These are phyloP conservation scores for Clarias pachynema DNA, from an alignment of 2,797 vertebrate species.

Conservation along the genomic window DNA sequence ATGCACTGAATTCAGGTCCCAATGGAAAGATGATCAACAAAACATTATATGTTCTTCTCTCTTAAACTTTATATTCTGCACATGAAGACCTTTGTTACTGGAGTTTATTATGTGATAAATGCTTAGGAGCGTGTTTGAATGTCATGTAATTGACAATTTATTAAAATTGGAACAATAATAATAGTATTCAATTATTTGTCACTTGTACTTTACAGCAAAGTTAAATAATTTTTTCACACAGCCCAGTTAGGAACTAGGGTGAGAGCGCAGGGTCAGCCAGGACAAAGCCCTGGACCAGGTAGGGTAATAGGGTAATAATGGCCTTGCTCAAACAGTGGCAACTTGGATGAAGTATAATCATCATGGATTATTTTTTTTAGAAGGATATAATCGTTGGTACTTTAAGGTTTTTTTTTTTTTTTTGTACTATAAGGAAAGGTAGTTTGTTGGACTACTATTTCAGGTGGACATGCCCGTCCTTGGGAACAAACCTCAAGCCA, in stretches of 20 bases:
- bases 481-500: background rate
- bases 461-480: background rate
- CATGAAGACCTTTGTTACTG: background rate
- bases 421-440: background rate
- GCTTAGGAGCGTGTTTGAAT: background rate
- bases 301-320: no score
- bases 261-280: no score
- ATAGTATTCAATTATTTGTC: no score
- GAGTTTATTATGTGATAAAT: background rate
- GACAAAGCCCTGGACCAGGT: no score
- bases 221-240: no score
- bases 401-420: background rate
- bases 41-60: background rate
- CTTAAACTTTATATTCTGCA: background rate
- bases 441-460: background rate
- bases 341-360: no score
- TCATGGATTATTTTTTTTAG: background rate
- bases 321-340: no score
- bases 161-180: background rate
- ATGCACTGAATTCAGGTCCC: background rate
- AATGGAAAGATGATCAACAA: background rate
- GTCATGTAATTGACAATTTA: background rate
- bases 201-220: no score
- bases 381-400: background rate
- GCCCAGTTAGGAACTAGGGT: no score